Percentiles rank a stretch among this genome's conserved stretches.
Evolutionary conservation across 92 coral and sea anemone genomes (phyloP).

Genomic region (Diadumene lineata): DNA sequence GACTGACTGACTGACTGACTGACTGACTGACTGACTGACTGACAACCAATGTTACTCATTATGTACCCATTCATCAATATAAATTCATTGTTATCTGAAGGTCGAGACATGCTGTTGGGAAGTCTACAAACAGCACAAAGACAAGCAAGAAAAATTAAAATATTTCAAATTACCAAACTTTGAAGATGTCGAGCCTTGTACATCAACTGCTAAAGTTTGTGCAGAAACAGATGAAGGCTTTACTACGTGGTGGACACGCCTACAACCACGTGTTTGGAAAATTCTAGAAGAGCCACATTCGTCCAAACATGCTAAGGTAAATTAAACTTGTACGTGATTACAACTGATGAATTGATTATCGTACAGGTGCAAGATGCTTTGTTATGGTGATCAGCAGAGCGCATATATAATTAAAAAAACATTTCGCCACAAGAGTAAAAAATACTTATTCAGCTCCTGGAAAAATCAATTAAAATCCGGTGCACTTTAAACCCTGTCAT

Average conservation of each 20-base stretch:
- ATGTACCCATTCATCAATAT: background rate
- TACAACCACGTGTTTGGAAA: slow-evolving; percentile 83
- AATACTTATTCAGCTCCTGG: too few species aligned
- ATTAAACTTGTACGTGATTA: too few species aligned
- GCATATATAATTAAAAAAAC: too few species aligned
- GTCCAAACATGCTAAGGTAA: slow-evolving; percentile 81
- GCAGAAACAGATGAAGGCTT: slow-evolving; percentile 66
- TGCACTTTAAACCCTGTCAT: too few species aligned
- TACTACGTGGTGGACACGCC: slow-evolving; percentile 76
- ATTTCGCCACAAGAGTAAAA: too few species aligned
- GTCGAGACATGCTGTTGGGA: slow-evolving; percentile 99
- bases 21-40: too few species aligned
- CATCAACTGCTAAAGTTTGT: slow-evolving; percentile 34
- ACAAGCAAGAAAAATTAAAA: slow-evolving; percentile 89
- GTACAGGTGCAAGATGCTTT: too few species aligned
- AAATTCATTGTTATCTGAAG: slow-evolving; percentile 17
- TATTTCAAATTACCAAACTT: slow-evolving; percentile 75
- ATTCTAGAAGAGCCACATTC: slow-evolving; percentile 92
- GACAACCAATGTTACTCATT: too few species aligned
- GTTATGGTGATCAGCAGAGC: too few species aligned
- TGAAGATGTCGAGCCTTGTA: slow-evolving; percentile 51
- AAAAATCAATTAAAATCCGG: too few species aligned
- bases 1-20: too few species aligned
- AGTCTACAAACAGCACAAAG: slow-evolving; percentile 93
- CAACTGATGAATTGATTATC: too few species aligned